These are phyloP conservation scores for Drosophila meridionalis DNA, from an alignment of 2,888 invertebrate species.

Conservation along the genomic window DNA sequence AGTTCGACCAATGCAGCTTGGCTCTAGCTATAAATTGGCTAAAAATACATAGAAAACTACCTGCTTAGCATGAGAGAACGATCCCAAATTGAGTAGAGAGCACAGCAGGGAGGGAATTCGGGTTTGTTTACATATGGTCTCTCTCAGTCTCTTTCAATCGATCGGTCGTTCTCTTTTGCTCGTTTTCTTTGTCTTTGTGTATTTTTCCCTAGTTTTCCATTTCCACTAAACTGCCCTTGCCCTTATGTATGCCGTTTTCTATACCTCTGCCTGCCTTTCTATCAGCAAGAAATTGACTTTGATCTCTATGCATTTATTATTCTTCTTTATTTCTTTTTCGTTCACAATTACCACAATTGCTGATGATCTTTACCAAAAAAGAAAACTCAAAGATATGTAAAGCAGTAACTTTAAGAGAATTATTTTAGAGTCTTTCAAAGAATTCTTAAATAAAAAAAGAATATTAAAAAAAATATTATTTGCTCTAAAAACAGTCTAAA, in stretches of 20 bases:
- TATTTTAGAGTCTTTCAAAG: not conserved
- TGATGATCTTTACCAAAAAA: not conserved
- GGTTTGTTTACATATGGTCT: not conserved
- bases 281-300: not conserved
- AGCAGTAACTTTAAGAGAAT: not conserved
- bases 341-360: not conserved
- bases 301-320: not conserved
- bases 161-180: not conserved
- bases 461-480: not conserved
- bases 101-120: not conserved
- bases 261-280: too few relatives aligned
- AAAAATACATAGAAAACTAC: conserved; percentile 15
- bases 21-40: not conserved
- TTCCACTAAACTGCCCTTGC: too few relatives aligned
- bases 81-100: not conserved
- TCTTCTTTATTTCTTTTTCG: not conserved
- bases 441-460: not conserved
- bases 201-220: not conserved
- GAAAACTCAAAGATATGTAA: not conserved
- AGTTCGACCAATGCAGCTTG: conserved; percentile 11
- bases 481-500: conserved; percentile 30
- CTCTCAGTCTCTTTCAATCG: not conserved
- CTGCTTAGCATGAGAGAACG: not conserved
- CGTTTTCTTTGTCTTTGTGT: not conserved
- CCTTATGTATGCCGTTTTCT: not conserved